Conservation (phyloP, 2,113 vertebrate genomes). For the Antidorcas marsupialis region DNA sequence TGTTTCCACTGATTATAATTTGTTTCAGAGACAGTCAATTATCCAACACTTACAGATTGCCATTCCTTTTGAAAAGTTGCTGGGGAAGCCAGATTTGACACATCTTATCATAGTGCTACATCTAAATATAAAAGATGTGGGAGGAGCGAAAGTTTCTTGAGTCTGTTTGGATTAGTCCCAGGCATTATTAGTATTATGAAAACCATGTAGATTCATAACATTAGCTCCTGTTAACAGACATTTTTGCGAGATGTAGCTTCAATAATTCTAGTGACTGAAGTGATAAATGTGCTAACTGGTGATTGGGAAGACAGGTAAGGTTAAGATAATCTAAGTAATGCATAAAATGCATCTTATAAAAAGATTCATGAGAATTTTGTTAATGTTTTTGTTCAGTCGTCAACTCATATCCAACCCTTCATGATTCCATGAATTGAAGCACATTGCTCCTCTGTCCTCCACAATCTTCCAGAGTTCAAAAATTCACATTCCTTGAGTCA, state of each 20-base stretch:
- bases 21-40: not conserved
- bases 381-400: fast-evolving
- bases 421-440: not conserved
- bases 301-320: not conserved
- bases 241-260: not conserved
- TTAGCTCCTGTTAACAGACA: not conserved
- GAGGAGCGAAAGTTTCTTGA: not conserved
- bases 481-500: not conserved
- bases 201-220: not conserved
- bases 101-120: not conserved
- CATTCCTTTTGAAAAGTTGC: not conserved
- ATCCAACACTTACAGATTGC: not conserved
- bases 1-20: not conserved
- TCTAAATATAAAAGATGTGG: not conserved
- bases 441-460: not conserved
- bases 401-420: not conserved
- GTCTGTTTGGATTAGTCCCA: not conserved
- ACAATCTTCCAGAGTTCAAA: not conserved
- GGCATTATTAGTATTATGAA: not conserved
- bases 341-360: not conserved
- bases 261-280: not conserved
- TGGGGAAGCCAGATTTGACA: not conserved
- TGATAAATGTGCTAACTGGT: not conserved
- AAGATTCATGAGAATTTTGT: not conserved
- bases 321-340: not conserved